Conservation (phyloP, 2,888 invertebrate genomes). For the Zeuzera pyrina region DNA sequence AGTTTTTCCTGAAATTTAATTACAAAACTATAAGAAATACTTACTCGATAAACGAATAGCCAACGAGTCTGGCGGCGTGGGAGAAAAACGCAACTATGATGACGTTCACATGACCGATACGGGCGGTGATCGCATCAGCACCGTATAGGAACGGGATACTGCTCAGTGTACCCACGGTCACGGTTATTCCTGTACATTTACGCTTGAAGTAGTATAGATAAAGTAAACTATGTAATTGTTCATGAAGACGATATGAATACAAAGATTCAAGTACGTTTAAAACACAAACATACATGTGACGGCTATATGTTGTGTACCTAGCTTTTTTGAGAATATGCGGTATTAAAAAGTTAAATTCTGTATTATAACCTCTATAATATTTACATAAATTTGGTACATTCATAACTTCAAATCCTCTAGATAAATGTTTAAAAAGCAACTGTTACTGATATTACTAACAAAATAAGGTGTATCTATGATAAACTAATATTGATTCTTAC, state of each 20-base stretch:
- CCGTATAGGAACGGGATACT: slow-evolving; percentile 89
- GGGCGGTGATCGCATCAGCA: slow-evolving; percentile 86
- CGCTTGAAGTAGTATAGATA: slow-evolving; percentile 14
- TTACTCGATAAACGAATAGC: slow-evolving; percentile 90
- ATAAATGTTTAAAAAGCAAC: neutral
- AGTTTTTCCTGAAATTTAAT: too few relatives aligned
- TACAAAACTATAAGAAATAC: too few relatives aligned
- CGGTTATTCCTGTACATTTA: slow-evolving; percentile 78
- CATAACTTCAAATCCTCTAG: too few relatives aligned
- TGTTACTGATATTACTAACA: neutral
- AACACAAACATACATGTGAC: too few relatives aligned
- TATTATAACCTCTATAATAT: too few relatives aligned
- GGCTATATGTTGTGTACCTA: too few relatives aligned
- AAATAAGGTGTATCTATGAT: neutral
- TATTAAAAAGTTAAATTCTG: too few relatives aligned
- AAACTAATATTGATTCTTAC: slow-evolving; percentile 52
- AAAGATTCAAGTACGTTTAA: too few relatives aligned
- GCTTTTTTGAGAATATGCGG: too few relatives aligned
- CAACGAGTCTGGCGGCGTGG: slow-evolving; percentile 85
- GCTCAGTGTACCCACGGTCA: slow-evolving; percentile 87
- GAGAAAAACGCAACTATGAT: slow-evolving; percentile 89
- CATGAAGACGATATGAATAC: too few relatives aligned
- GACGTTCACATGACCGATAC: slow-evolving; percentile 87
- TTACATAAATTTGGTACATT: too few relatives aligned
- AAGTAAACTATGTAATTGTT: too few relatives aligned